Conservation (phyloP, 2,888 invertebrate genomes). For the Creontiades dilutus region DNA sequence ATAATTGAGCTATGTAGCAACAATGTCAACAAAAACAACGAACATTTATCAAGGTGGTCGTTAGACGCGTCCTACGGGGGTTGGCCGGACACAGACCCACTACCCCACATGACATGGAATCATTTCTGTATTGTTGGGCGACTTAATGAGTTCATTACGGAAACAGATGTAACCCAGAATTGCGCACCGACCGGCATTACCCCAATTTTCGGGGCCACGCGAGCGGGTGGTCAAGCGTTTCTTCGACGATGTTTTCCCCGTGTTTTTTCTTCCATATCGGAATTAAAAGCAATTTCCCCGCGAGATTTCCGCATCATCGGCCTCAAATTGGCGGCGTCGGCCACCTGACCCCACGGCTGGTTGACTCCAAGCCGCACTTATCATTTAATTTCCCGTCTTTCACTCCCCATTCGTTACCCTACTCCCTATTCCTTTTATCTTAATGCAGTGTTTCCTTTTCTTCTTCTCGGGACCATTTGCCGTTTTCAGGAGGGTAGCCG, state of each 20-base stretch:
- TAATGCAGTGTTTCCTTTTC: conserved; percentile 19
- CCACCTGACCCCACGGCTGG: background rate
- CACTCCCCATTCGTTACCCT: conserved; percentile 3
- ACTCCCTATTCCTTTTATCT: conserved; percentile 10
- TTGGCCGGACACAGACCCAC: background rate
- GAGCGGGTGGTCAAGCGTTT: conserved; percentile 8
- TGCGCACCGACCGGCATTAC: background rate
- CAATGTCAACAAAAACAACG: background rate
- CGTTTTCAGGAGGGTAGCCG: background rate
- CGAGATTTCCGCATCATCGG: conserved; percentile 31
- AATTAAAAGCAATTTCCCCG: background rate
- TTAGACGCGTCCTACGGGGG: background rate
- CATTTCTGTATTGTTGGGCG: background rate
- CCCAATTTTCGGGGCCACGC: conserved; percentile 5
- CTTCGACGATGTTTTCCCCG: background rate
- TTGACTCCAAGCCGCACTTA: background rate
- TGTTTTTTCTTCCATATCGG: background rate
- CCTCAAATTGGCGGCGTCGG: conserved; percentile 15
- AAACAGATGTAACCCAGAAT: conserved; percentile 24
- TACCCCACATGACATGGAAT: background rate
- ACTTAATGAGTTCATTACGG: conserved; percentile 29
- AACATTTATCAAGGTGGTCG: background rate
- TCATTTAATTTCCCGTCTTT: conserved; percentile 17
- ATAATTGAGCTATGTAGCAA: no score
- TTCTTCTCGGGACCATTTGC: background rate